Base-by-base conservation (phyloP, 2,888 invertebrate species). In the Meandrusa payeni region DNA sequence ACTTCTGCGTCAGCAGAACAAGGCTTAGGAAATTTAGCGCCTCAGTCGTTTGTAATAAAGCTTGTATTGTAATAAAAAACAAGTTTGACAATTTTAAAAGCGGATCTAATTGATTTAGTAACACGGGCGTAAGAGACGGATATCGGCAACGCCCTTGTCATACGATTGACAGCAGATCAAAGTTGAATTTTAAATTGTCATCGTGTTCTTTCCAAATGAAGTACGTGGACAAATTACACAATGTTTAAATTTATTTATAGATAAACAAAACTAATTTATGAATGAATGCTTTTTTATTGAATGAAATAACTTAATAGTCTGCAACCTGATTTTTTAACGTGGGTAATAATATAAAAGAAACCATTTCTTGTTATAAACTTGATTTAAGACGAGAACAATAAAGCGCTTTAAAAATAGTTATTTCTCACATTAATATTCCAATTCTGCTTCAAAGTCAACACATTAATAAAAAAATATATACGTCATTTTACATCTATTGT, bases 51-150 rank as follows among this genome's bases (percentile, higher is more conserved):
- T 55, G 61, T 61, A 55, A 64, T 75, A 74, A 66, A 76, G 75
- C 64, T 63, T 60, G 57, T 68, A 68, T 57, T 67, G 50, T 23
- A 39, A 44, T 39, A 27, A 22, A n/a, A 61, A 63, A 68, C 39
- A 52, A 48, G 55, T 49, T 53, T 71, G 76, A 78, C 76, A 74
- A 70, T 69, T 73, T 72, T 74, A 76, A 74, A 76, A 74, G 81
- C 82, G 79, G 59, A 78, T 77, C 82, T 59, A 80, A 85, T 85
- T 73, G 79, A 79, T 80, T 61, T 75, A 66, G 48, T 61, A 68
- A 72, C 44, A 45, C 46, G 28, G 67, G 65, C 54, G 58, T 50
- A 51, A 60, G 59, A 75, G 72, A 75, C 78, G 77, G 80, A 85
- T 82, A 68, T 77, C 66, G 77, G 64, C 69, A 76, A 76, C 72